Percentiles rank a stretch among this genome's conserved stretches.
phyloP scores from a whole-genome alignment of 2,113 vertebrate genomes.

The Stomatorhinus ivindoensis region DNA sequence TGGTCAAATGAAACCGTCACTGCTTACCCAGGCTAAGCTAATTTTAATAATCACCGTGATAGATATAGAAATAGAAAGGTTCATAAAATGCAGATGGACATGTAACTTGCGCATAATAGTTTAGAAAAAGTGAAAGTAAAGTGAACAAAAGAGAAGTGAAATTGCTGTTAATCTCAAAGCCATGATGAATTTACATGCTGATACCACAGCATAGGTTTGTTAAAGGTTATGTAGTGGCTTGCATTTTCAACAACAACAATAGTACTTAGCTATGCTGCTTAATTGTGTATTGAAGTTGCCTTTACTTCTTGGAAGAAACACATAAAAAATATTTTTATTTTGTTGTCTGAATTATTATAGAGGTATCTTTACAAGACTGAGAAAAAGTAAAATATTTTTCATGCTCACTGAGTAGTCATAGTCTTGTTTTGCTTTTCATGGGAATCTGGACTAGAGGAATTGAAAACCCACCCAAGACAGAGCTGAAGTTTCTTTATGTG shows the following conservation, averaged over 20 bases:
- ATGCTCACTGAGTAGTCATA: background rate
- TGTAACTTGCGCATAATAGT: background rate
- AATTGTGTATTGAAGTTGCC: background rate
- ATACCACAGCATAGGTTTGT: background rate
- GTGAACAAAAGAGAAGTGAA: background rate
- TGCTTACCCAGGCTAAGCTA: background rate
- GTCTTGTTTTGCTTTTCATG: background rate
- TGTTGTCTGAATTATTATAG: background rate
- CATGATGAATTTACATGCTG: background rate
- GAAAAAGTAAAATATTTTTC: background rate
- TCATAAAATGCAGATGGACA: background rate
- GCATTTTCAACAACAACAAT: background rate
- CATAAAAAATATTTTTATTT: background rate
- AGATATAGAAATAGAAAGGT: background rate
- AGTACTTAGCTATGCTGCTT: background rate
- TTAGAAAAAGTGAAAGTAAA: conserved; percentile 3
- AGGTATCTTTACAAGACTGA: background rate
- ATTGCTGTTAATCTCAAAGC: background rate
- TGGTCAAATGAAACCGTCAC: background rate
- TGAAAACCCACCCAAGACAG: background rate
- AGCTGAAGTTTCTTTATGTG: background rate
- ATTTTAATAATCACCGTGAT: background rate
- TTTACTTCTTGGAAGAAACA: background rate
- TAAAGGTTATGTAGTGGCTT: background rate
- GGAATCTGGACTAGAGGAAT: background rate